Base-by-base conservation (phyloP, 2,888 invertebrate genomes). In the Shargacucullia verbasci region DNA sequence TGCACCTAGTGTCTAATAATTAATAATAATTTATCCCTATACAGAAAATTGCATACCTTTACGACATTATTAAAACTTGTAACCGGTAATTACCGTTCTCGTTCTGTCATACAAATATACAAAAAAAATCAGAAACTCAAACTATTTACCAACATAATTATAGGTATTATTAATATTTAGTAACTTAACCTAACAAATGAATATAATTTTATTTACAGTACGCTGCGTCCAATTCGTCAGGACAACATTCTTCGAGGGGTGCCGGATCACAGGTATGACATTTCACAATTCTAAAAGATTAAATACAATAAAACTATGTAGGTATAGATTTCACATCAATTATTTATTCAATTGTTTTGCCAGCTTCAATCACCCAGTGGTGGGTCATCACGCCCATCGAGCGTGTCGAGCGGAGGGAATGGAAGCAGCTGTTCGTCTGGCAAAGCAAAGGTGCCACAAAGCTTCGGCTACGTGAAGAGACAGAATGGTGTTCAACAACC, bases 401-500 rank as follows among this genome's bases (percentile, higher is more conserved):
- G 91, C 77, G 94, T 90, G 11, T 89, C 94, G 6, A 91, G 91
- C 46, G 94, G 94, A 60, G 95, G 95, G 3, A 95, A 95, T 54
- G 95, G 95, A 59, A 92, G 94, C 70, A 88, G 78, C 55, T 94
- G 95, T 79, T 94, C 95, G 7, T 94, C 95, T 15, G 88, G 94
- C 70, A 95, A 96, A 78, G 95, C 96, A 35, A 97, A 97, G 87
- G 97, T 97, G 11, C 97, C 97, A 8, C 97, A 97, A 77, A 97
- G 96, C 86, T 98, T 98, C 81, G 97, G 97, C 48, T 98, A 98
- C 85, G 96, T 97, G 41, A 98, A 98, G 84, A 95, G 97, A 76
- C 95, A 96, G 61, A 96, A 96, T 71, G 95, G 95, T 38, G 93
- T 92, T 7, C 94, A 95, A 54, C 94, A 95, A 58, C 94, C 79